Conservation (phyloP, 92 coral and sea anemone species). For the Epizoanthus ramosus region DNA sequence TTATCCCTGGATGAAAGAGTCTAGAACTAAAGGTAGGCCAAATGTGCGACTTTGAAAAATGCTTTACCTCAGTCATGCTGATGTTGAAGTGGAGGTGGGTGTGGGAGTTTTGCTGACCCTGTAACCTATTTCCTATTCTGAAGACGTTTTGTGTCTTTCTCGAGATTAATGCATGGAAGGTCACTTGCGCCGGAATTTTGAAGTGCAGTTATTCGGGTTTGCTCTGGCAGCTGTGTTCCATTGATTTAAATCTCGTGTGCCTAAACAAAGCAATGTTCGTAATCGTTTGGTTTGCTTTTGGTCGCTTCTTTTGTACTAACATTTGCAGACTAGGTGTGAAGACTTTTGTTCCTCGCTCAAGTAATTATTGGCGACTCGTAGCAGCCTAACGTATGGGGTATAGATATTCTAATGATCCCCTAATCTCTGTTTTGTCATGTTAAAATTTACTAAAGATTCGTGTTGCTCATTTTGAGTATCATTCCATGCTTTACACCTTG, state of each 20-base stretch:
- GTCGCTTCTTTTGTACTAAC: conserved; percentile 27
- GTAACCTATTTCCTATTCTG: background rate
- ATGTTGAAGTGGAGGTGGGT: conserved; percentile 24
- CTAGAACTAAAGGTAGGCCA: conserved; percentile 86
- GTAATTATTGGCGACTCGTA: conserved; percentile 5
- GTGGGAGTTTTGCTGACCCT: background rate
- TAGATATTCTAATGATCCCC: conserved; percentile 14
- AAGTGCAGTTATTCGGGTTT: background rate
- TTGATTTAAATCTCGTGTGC: conserved; percentile 9
- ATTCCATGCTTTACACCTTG: conserved; percentile 39
- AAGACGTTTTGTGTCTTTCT: background rate
- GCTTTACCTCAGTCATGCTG: background rate
- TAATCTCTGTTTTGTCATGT: conserved; percentile 54
- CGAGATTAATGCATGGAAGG: background rate
- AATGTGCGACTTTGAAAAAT: background rate
- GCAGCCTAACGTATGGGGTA: background rate
- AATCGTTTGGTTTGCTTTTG: conserved; percentile 20
- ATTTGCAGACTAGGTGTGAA: conserved; percentile 29
- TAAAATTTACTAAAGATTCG: conserved; percentile 25
- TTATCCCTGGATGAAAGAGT: conserved; percentile 99
- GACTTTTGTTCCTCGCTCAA: conserved; percentile 1
- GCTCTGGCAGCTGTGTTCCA: conserved; percentile 2
- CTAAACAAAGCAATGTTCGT: conserved; percentile 19
- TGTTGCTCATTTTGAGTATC: conserved; percentile 37
- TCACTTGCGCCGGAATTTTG: background rate